phyloP scores from a whole-genome alignment of 2,888 invertebrate genomes.

The Eustalomyia histrio region DNA sequence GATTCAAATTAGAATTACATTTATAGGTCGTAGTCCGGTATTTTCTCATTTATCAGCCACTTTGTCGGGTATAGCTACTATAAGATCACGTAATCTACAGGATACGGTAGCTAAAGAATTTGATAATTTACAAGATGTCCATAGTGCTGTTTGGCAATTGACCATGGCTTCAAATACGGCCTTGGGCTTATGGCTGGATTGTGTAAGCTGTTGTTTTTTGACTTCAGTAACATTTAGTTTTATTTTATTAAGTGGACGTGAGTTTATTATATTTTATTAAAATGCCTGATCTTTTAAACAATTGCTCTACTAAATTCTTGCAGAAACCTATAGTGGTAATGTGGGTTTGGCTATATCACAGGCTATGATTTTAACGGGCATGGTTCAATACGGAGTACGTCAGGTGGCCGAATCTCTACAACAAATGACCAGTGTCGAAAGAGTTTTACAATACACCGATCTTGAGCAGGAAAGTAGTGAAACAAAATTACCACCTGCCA shows the following conservation, averaged over 20 bases:
- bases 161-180: slow-evolving; percentile 80
- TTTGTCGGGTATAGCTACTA: slow-evolving; percentile 91
- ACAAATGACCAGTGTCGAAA: slow-evolving; percentile 88
- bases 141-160: slow-evolving; percentile 78
- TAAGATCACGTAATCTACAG: slow-evolving; percentile 88
- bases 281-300: not conserved
- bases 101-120: slow-evolving; percentile 87
- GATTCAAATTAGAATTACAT: not conserved
- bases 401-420: slow-evolving; percentile 86
- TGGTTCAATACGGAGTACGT: slow-evolving; percentile 86
- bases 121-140: slow-evolving; percentile 84
- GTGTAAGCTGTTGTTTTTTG: slow-evolving; percentile 85
- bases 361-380: slow-evolving; percentile 85
- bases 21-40: slow-evolving; percentile 89
- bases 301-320: slow-evolving; percentile 3
- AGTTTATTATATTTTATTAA: slow-evolving; percentile 69
- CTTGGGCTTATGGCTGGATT: slow-evolving; percentile 88
- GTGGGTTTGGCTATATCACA: slow-evolving; percentile 86
- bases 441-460: slow-evolving; percentile 85
- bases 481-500: slow-evolving; percentile 81
- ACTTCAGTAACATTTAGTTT: slow-evolving; percentile 84
- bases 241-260: slow-evolving; percentile 82
- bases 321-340: slow-evolving; percentile 83
- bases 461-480: slow-evolving; percentile 82
- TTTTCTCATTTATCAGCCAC: slow-evolving; percentile 95